Conservation (phyloP, 2,113 vertebrate genomes). For the Machaerirhynchus nigripectus region DNA sequence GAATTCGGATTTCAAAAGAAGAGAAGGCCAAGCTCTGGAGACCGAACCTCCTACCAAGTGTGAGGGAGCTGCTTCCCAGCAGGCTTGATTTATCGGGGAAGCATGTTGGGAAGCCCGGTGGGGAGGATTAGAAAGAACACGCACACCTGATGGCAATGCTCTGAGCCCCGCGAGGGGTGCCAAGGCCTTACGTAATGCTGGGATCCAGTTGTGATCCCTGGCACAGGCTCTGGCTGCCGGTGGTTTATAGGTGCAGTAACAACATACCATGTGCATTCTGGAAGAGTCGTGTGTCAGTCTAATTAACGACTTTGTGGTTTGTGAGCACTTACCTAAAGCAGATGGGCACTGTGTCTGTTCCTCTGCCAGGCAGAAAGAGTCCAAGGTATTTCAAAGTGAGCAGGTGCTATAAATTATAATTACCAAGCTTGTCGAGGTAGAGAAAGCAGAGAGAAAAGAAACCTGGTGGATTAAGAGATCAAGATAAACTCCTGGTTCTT, state of each 20-base stretch:
- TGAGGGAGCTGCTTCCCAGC: background rate
- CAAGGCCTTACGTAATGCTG: slow-evolving; percentile 31
- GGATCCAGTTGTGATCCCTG: slow-evolving; percentile 27
- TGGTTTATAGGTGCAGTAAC: slow-evolving; percentile 28
- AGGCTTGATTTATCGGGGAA: background rate
- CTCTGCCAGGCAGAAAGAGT: slow-evolving; percentile 60
- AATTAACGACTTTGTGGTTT: slow-evolving; percentile 69
- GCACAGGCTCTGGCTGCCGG: background rate
- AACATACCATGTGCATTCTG: slow-evolving; percentile 29
- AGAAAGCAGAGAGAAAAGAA: slow-evolving; percentile 49
- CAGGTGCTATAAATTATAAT: slow-evolving; percentile 69
- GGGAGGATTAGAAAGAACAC: slow-evolving; percentile 38
- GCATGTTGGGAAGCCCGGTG: background rate
- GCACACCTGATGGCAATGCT: slow-evolving; percentile 22
- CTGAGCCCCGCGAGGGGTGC: background rate
- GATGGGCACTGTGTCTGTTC: slow-evolving; percentile 66
- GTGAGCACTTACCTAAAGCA: slow-evolving; percentile 54
- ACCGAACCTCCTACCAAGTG: background rate
- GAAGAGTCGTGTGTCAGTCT: slow-evolving; percentile 65
- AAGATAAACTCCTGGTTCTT: slow-evolving; percentile 30
- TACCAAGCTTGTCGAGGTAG: slow-evolving; percentile 28
- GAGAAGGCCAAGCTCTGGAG: background rate
- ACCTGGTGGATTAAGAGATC: slow-evolving; percentile 58
- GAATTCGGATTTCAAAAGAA: background rate
- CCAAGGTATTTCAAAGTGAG: slow-evolving; percentile 63